Conservation (phyloP, 2,113 vertebrate genomes). For the Austrofundulus limnaeus region DNA sequence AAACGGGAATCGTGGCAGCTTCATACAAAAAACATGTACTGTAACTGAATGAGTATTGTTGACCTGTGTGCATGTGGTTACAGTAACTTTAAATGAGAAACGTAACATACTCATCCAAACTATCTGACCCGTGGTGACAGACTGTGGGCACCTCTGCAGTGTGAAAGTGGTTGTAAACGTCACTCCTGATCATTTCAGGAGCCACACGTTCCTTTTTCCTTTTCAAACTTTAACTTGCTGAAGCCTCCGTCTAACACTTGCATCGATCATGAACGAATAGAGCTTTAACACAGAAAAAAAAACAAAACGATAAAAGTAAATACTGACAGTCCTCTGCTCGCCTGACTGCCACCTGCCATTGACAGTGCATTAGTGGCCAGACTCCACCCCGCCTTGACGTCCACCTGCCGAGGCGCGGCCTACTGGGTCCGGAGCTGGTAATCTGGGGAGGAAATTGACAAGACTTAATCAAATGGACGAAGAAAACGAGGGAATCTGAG, state of each 20-base stretch:
- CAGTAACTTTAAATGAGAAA: slow-evolving; percentile 44
- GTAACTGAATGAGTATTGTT: slow-evolving; percentile 31
- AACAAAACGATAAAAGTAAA: slow-evolving; percentile 43
- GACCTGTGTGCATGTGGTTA: slow-evolving; percentile 48
- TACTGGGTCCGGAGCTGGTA: slow-evolving; percentile 84
- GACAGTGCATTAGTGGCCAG: slow-evolving; percentile 48
- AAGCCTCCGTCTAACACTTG: slow-evolving; percentile 51
- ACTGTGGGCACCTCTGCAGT: slow-evolving; percentile 39
- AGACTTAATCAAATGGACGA: slow-evolving; percentile 73
- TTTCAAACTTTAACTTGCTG: slow-evolving; percentile 3
- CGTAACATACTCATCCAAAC: slow-evolving; percentile 47
- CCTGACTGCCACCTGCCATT: slow-evolving; percentile 65
- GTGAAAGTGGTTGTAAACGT: slow-evolving; percentile 59
- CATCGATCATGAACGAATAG: slow-evolving; percentile 58
- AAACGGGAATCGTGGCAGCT: slow-evolving; percentile 54
- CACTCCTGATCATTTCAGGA: slow-evolving; percentile 30
- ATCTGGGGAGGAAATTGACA: slow-evolving; percentile 78
- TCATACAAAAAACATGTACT: slow-evolving; percentile 52
- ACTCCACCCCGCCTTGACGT: slow-evolving; percentile 47
- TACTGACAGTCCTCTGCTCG: slow-evolving; percentile 53
- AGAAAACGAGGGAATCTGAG: slow-evolving; percentile 52
- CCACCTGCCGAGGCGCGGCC: slow-evolving; percentile 66
- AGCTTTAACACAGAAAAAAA: slow-evolving; percentile 49
- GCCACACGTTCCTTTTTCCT: slow-evolving; percentile 19
- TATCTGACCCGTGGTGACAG: slow-evolving; percentile 36